Evolutionary conservation across 2,797 vertebrate species (phyloP), one percentile per base, ranked within the genome.

Genomic region (Poecilia picta): DNA sequence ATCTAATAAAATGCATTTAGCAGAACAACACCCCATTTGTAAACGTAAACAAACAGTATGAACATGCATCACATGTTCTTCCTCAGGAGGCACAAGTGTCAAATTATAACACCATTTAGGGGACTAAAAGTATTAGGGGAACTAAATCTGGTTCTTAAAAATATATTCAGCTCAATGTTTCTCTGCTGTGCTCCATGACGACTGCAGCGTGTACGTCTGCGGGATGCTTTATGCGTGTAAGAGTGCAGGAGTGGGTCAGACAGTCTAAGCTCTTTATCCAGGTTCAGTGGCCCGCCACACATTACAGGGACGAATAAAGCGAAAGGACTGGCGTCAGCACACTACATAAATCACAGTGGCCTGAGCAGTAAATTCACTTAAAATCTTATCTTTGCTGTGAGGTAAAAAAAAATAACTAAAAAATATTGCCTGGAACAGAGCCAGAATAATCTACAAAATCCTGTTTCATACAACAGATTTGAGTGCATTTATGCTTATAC

Each of bases 191-290:
- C 74, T 86, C 78, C 66, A 12, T 79, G 72, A 68, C 46, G 76
- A 36, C 18, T 51, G 23, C 75, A 80, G 77, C 77, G 72, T 25
- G 77, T 79, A 46, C 15, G 47, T 4, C 8, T 66, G 62, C 85
- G 76, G 43, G 77, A 76, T 76, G 80, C 57, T 80, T 59, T 83
- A 84, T 82, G 80, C 75, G 79, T 62, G 70, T 47, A 55, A 23
- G 79, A 79, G 85, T 80, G 85, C 87, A 88, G 84, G 89, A 94
- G 89, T 92, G 93, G 94, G 95, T 95, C 95, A 96, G 95, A 95
- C 95, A 91, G 92, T 90, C 93, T 95, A 94, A 95, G 95, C 95
- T 94, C 93, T 95, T 95, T 92, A 95, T 95, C 94, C 94, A 92
- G 92, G 89, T 93, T 93, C 91, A 94, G 89, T 81, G 89, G 81